Evolutionary conservation across 1,140 invertebrate species (phyloP), one percentile per base, ranked within the genome.

Genomic region (Drosophila neocordata): DNA sequence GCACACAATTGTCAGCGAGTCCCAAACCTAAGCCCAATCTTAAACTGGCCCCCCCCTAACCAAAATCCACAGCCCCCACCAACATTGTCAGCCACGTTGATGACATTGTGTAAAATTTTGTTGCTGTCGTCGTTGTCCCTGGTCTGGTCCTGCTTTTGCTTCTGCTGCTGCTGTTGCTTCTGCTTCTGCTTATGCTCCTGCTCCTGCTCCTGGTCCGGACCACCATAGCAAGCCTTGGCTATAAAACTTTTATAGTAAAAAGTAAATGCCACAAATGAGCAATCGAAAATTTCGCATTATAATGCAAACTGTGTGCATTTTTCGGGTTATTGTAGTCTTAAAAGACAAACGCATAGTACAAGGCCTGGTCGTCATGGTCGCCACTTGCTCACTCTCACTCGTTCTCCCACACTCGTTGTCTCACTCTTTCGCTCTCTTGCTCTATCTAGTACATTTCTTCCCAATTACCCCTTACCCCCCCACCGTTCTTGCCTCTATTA

Each of bases 161-260:
- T 5, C 4, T 20, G 15, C 0, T 31, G 12, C 52, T 73, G 37
- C 27, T 31, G 1, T 6, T 31, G 27, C 27, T 31, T 6, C 6
- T 31, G 27, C 27, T 31, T 5, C 6, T 31, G 24, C 24, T 24
- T 4, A 1, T 4, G 24, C 24, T 4, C 4, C 24, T 4, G 1
- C 2, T 1, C 7, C 4, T 4, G 56, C 68, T 12, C 48, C 1
- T 11, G 9, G 63, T 55, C 56, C 59, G 62, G 65, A 12, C 48
- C 31, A 56, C 61, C 41, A 51, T 12, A 6, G 27, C 27, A 24
- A 53, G 34, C 70, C 65, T 68, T 73, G 68, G 79, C 83, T 60
- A 88, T 88, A 88, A 88, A 88, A 87, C 75, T 88, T 88, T 88
- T 88, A 88, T 88, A 88, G 83, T 83, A 88, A 88, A 88, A 88